Conservation (phyloP, 2,113 vertebrate genomes). For the Tachysurus fulvidraco region DNA sequence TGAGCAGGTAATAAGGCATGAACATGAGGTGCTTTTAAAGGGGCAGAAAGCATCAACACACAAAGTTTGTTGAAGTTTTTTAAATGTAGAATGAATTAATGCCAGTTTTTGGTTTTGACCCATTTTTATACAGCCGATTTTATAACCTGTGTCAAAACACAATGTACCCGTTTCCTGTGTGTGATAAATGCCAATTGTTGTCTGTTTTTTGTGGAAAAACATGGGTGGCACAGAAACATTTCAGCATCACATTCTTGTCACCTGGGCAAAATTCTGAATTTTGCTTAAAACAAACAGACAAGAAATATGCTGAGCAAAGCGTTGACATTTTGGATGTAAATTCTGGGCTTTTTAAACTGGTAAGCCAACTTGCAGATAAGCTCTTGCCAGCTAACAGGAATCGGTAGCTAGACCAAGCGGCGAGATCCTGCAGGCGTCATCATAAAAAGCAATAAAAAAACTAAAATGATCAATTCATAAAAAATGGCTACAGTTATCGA, state of each 20-base stretch:
- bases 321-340: neutral
- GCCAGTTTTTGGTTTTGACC: neutral
- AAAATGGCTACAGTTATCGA: neutral
- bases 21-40: neutral
- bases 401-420: neutral
- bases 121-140: neutral
- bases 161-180: neutral
- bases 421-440: neutral
- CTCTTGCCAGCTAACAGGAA: neutral
- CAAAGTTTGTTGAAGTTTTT: neutral
- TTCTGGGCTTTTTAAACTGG: neutral
- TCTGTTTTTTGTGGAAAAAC: neutral
- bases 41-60: neutral
- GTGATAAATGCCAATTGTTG: neutral
- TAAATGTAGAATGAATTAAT: neutral
- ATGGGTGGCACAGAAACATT: neutral
- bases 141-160: neutral
- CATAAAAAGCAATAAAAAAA: neutral
- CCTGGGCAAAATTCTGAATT: neutral
- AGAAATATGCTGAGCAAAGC: neutral
- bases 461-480: neutral
- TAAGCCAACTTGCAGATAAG: neutral
- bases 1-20: slow-evolving; percentile 1
- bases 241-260: neutral
- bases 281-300: neutral